Percentiles rank a stretch among this genome's conserved stretches.
Evolutionary conservation across 2,797 vertebrate genomes (phyloP).

Genomic region (Takifugu ocellatus): DNA sequence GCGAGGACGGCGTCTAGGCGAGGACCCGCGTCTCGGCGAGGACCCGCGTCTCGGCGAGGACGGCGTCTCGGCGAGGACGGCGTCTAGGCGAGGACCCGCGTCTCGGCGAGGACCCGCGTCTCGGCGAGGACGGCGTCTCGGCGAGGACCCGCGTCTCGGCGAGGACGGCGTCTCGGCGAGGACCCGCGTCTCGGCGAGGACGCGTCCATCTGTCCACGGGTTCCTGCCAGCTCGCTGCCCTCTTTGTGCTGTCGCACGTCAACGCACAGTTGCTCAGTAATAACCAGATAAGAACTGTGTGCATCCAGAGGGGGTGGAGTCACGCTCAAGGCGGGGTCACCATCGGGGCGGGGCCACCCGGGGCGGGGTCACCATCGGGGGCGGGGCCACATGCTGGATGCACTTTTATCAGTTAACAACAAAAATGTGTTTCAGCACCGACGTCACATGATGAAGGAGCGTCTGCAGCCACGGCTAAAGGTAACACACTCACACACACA

Average conservation of each 20-base stretch:
- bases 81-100: no score
- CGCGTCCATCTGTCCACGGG: constrained; percentile 21
- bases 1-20: no score
- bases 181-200: not conserved
- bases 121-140: no score
- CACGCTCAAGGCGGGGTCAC: constrained; percentile 14
- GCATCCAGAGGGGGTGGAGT: constrained; percentile 3
- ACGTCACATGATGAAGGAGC: constrained; percentile 1
- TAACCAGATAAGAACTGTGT: constrained; percentile 44
- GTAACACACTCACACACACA: not conserved
- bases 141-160: no score
- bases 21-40: no score
- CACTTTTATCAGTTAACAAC: constrained; percentile 22
- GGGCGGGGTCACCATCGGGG: no score
- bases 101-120: no score
- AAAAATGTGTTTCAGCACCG: constrained; percentile 27
- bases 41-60: no score
- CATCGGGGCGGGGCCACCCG: no score
- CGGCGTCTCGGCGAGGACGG: no score
- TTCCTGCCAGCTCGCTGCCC: constrained; percentile 51
- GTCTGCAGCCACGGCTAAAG: no score
- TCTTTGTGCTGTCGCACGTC: constrained; percentile 59
- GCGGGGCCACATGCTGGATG: constrained; percentile 36
- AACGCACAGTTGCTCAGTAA: constrained; percentile 62
- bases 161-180: no score